Percentiles rank a stretch among this genome's conserved stretches.
These are phyloP conservation scores for Phlogophora meticulosa DNA, from an alignment of 2,888 invertebrate species.

Conservation along the genomic window DNA sequence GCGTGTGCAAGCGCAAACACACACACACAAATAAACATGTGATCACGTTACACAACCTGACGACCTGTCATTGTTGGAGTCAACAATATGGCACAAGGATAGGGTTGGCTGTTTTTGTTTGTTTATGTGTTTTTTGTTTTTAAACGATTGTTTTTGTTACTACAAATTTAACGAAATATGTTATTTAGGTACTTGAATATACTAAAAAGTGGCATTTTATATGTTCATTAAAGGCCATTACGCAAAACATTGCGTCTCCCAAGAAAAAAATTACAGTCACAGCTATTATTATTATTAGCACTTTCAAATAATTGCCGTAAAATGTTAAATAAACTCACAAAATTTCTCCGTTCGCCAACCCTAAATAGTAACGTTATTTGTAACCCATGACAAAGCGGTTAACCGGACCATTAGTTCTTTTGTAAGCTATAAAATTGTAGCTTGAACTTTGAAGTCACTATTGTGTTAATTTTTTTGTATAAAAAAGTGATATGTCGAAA, in stretches of 20 bases:
- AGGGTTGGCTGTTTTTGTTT: slow-evolving; percentile 54
- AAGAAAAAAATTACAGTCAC: not conserved
- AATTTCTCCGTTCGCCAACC: slow-evolving; percentile 57
- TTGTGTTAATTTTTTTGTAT: slow-evolving; percentile 58
- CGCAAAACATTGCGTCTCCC: not conserved
- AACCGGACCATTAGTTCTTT: slow-evolving; percentile 86
- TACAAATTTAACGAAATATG: too few species aligned
- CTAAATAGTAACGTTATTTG: slow-evolving; percentile 70
- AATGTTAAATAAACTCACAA: slow-evolving; percentile 1
- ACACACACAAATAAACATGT: slow-evolving; percentile 8
- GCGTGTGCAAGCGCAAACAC: slow-evolving; percentile 18
- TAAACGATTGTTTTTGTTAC: too few species aligned
- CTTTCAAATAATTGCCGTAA: slow-evolving; percentile 54
- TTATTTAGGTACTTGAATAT: too few species aligned
- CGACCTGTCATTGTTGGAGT: slow-evolving; percentile 77
- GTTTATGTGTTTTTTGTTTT: slow-evolving; percentile 8
- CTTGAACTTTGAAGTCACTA: slow-evolving; percentile 55
- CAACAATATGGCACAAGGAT: slow-evolving; percentile 51
- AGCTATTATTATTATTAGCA: not conserved
- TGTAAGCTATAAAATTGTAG: slow-evolving; percentile 72
- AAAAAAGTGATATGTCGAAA: slow-evolving; percentile 67
- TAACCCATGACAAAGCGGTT: slow-evolving; percentile 81
- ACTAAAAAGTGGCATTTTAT: too few species aligned
- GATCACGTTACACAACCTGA: slow-evolving; percentile 75
- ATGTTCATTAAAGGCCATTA: not conserved